phyloP scores from a whole-genome alignment of 2,888 invertebrate species.

The Pseudeuparius sepicola region DNA sequence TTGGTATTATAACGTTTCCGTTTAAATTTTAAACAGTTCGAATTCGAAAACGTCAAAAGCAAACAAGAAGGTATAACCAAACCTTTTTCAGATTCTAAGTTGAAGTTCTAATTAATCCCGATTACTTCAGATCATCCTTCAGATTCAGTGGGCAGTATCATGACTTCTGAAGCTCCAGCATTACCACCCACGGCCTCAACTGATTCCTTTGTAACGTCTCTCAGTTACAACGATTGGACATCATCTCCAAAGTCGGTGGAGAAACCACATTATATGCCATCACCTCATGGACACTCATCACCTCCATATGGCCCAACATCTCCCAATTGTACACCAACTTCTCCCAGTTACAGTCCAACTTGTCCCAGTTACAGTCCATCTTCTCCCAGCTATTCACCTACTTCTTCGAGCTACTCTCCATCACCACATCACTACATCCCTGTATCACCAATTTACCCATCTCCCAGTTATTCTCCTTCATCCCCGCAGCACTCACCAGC shows the following conservation, averaged over 20 bases:
- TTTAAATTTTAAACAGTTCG: no score
- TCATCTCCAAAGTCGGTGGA: slow-evolving; percentile 72
- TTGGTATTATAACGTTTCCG: no score
- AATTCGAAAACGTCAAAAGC: no score
- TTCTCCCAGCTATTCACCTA: slow-evolving; percentile 75
- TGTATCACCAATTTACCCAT: slow-evolving; percentile 60
- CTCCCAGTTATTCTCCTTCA: slow-evolving; percentile 62
- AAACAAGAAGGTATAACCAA: no score
- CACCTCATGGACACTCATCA: slow-evolving; percentile 43
- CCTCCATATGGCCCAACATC: slow-evolving; percentile 56
- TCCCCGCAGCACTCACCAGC: slow-evolving; percentile 77
- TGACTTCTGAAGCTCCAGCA: slow-evolving; percentile 94
- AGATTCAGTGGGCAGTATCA: slow-evolving; percentile 64
- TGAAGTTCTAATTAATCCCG: no score
- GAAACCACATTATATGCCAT: slow-evolving; percentile 72
- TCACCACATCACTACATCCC: slow-evolving; percentile 70
- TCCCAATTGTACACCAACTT: slow-evolving; percentile 42
- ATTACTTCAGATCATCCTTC: no score
- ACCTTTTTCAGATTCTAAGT: no score
- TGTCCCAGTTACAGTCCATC: slow-evolving; percentile 73
- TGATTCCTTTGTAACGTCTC: slow-evolving; percentile 87
- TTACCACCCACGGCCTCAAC: slow-evolving; percentile 94
- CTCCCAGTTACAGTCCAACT: slow-evolving; percentile 71
- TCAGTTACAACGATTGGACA: slow-evolving; percentile 69
- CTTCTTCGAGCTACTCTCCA: slow-evolving; percentile 77